A percentile compares a stretch with the other conserved stretches of the same genome.
Evolutionary conservation across 2,113 vertebrate species (phyloP).

Genomic region (Sigmodon hispidus): DNA sequence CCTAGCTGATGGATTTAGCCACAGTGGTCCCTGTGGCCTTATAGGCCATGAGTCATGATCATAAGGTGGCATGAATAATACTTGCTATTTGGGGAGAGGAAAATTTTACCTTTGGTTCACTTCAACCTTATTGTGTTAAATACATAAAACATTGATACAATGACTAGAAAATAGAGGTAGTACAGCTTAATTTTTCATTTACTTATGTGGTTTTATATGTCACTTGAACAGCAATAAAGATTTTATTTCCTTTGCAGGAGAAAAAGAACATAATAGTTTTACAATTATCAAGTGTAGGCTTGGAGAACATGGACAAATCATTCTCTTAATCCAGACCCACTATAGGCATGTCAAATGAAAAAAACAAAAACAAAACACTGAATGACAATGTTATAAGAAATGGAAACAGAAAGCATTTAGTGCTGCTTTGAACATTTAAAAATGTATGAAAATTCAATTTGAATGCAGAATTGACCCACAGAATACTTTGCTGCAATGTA

Average conservation of each 20-base stretch:
- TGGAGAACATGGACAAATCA: not conserved
- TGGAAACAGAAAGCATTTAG: slow-evolving; percentile 75
- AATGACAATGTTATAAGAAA: slow-evolving; percentile 56
- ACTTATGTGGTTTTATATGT: slow-evolving; percentile 68
- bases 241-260: slow-evolving; percentile 61
- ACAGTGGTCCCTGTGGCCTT: not conserved
- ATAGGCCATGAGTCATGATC: not conserved
- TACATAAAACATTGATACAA: not conserved
- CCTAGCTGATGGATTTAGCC: not conserved
- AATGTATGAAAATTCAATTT: slow-evolving; percentile 74
- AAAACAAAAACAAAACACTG: no score
- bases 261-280: slow-evolving; percentile 60
- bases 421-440: slow-evolving; percentile 67
- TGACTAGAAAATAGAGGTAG: not conserved
- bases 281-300: slow-evolving; percentile 62
- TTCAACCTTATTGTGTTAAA: slow-evolving; percentile 39
- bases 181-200: slow-evolving; percentile 75
- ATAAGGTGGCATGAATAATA: slow-evolving; percentile 28
- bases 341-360: slow-evolving; percentile 71
- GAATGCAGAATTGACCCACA: slow-evolving; percentile 74
- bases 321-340: slow-evolving; percentile 60
- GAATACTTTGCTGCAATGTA: slow-evolving; percentile 74
- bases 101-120: slow-evolving; percentile 50
- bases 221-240: slow-evolving; percentile 67
- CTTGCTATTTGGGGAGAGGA: not conserved